A percentile compares a stretch with the other conserved stretches of the same genome.
Conservation (phyloP, 2,888 invertebrate genomes). For the Melolontha melolontha region DNA sequence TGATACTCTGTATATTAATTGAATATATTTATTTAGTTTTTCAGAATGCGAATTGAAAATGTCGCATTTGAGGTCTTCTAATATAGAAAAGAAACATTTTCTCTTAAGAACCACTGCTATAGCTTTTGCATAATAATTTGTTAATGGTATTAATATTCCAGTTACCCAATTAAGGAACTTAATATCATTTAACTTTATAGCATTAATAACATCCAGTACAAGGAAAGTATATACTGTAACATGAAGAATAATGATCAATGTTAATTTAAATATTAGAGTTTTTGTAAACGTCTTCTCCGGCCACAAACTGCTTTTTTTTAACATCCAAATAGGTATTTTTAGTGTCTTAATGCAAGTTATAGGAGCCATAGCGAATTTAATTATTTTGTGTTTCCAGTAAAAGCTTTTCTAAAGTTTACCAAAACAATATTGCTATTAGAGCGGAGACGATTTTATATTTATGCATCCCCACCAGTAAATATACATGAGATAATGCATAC, state of each 20-base stretch:
- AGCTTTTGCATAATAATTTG: conserved; percentile 15
- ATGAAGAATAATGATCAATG: conserved; percentile 1
- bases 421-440: no score
- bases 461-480: no score
- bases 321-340: conserved; percentile 5
- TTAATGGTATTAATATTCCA: conserved; percentile 14
- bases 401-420: no score
- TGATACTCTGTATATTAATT: conserved; percentile 2
- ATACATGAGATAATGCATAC: no score
- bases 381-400: no score
- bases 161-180: conserved; percentile 20
- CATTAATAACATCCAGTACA: conserved; percentile 3
- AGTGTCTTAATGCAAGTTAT: conserved; percentile 6
- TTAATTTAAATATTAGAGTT: not conserved
- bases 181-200: conserved; percentile 4
- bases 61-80: conserved; percentile 3
- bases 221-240: not conserved
- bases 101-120: not conserved
- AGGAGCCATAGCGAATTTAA: not conserved
- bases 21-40: conserved; percentile 12
- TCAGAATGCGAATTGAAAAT: conserved; percentile 10
- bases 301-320: conserved; percentile 14
- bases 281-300: not conserved
- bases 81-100: conserved; percentile 1
- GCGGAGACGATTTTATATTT: no score